Base-by-base conservation (phyloP, 2,888 invertebrate genomes). In the Dorcus parallelipipedus region DNA sequence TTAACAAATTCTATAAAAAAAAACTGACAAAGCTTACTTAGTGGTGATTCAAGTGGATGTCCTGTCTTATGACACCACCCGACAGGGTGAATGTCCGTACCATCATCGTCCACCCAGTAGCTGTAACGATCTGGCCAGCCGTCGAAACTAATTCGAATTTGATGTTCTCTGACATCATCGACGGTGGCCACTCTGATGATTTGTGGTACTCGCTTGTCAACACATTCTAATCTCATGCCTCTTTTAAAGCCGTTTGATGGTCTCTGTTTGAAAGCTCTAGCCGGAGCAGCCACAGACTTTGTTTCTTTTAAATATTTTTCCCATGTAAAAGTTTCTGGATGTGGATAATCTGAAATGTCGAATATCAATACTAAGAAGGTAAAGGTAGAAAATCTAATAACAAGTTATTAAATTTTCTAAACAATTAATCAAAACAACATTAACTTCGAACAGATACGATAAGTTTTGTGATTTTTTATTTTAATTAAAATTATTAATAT, bases 91-190 rank as follows among this genome's bases (percentile, higher is more conserved):
- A 97, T 84, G 77, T 96, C 94, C 0, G 90, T 85, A 64, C 87
- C 89, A 78, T 96, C 95, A 76, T 95, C 95, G 71, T 95, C 95
- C 58, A 94, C 80, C 93, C 94, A 95, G 76, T 88, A 91, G 63
- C 91, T 87, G 73, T 94, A 89, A 64, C 86, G 84, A 68, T 86
- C 86, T 0, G 90, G 88, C 93, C 95, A 96, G 10, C 95, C 94
- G 77, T 95, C 95, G 78, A 93, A 93, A 70, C 91, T 86, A 52
- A 97, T 85, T 64, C 86, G 84, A 49, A 93, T 81, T 67, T 87
- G 86, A 76, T 92, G 90, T 5, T 87, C 88, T 71, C 87, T 86
- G 33, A 89, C 86, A 54, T 89, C 90, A 60, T 85, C 84, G 20
- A 97, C 86, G 0, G 91, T 88, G 0, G 94, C 94, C 41, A 93